A percentile compares a stretch with the other conserved stretches of the same genome.
Evolutionary conservation across 2,888 invertebrate genomes (phyloP).

Genomic region (Ligdia adustata): DNA sequence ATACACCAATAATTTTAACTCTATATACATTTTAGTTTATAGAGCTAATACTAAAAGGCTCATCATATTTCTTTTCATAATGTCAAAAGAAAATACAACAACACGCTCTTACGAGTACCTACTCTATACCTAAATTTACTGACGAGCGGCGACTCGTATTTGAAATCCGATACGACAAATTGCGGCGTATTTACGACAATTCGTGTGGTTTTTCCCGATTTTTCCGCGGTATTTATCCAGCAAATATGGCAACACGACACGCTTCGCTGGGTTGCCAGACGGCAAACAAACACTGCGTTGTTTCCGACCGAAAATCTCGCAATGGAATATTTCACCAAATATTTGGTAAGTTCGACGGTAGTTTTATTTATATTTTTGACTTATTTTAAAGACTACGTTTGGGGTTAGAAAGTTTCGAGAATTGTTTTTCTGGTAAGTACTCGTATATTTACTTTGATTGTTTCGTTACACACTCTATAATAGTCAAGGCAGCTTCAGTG

Average conservation of each 20-base stretch:
- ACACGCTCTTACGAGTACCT: neutral
- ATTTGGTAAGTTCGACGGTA: slow-evolving; percentile 46
- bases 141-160: slow-evolving; percentile 19
- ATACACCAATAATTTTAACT: too few species aligned
- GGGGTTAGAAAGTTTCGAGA: slow-evolving; percentile 3
- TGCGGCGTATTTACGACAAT: slow-evolving; percentile 39
- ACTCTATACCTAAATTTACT: neutral
- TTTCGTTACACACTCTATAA: too few species aligned
- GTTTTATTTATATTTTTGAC: slow-evolving; percentile 33
- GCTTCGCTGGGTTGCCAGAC: slow-evolving; percentile 59
- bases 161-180: slow-evolving; percentile 34
- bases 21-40: too few species aligned
- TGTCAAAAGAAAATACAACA: neutral
- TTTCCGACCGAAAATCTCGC: slow-evolving; percentile 47
- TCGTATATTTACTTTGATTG: too few species aligned
- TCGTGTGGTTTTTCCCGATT: slow-evolving; percentile 47
- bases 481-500: too few species aligned
- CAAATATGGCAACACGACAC: slow-evolving; percentile 61
- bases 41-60: too few species aligned
- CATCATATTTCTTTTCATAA: too few species aligned
- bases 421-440: slow-evolving; percentile 12
- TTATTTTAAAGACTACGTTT: slow-evolving; percentile 29
- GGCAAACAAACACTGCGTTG: slow-evolving; percentile 38
- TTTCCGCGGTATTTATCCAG: slow-evolving; percentile 61
- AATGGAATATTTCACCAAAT: slow-evolving; percentile 51